Conservation (phyloP, 2,113 vertebrate species). For the Prolemur simus region DNA sequence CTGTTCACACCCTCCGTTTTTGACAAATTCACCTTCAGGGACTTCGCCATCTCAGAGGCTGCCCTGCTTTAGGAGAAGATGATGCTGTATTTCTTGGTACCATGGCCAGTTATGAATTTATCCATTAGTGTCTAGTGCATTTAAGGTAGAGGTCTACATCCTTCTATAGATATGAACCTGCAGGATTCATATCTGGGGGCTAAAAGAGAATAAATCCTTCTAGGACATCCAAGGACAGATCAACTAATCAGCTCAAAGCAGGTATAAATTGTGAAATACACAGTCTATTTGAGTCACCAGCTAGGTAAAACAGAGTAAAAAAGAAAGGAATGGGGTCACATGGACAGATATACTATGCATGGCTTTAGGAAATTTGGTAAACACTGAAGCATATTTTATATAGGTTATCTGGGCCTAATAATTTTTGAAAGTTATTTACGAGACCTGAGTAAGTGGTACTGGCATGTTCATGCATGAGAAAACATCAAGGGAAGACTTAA, state of each 20-base stretch:
- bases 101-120: neutral
- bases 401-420: neutral
- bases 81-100: neutral
- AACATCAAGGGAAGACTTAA: conserved; percentile 41
- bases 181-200: neutral
- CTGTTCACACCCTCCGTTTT: neutral
- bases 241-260: neutral
- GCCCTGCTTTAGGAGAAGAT: neutral
- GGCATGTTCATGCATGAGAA: conserved; percentile 29
- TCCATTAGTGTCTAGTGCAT: neutral
- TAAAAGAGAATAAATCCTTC: neutral
- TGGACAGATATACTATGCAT: neutral
- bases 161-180: neutral
- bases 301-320: neutral
- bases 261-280: neutral
- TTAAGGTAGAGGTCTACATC: neutral
- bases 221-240: neutral
- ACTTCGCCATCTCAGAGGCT: neutral
- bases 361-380: neutral
- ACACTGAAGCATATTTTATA: neutral
- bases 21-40: conserved; percentile 15
- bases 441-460: neutral
- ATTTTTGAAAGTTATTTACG: conserved; percentile 23
- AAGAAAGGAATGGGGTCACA: neutral
- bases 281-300: neutral